Percentiles rank a stretch among this genome's conserved stretches.
These are phyloP conservation scores for Hirtodrosophila confusa DNA, from an alignment of 2,888 invertebrate species.

Conservation along the genomic window DNA sequence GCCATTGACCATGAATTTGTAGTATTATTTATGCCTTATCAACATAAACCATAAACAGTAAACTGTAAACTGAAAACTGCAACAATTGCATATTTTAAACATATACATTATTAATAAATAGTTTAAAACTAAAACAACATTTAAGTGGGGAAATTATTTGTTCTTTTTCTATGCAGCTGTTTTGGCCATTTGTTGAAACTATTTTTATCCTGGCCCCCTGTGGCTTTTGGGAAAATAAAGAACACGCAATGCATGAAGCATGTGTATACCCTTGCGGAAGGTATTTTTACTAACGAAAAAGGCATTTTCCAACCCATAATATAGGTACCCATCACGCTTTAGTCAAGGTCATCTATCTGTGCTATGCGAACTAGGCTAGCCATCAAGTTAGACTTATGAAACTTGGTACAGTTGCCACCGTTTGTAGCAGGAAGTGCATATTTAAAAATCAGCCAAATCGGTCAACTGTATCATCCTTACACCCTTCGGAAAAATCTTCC, in stretches of 20 bases:
- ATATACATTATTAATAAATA: constrained; percentile 30
- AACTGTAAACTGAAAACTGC: constrained; percentile 23
- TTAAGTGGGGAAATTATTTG: background rate
- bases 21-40: constrained; percentile 49
- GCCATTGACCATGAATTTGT: constrained; percentile 47
- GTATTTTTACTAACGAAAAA: too few relatives aligned
- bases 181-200: constrained; percentile 24
- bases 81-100: constrained; percentile 6
- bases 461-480: too few relatives aligned
- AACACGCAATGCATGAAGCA: background rate
- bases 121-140: constrained; percentile 5
- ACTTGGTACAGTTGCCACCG: background rate
- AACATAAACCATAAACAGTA: constrained; percentile 1
- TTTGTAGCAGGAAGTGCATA: too few relatives aligned
- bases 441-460: too few relatives aligned
- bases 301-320: too few relatives aligned
- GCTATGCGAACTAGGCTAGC: too few relatives aligned
- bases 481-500: too few relatives aligned
- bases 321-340: too few relatives aligned
- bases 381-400: background rate
- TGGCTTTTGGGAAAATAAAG: too few relatives aligned
- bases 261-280: background rate
- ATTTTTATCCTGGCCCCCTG: background rate
- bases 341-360: too few relatives aligned
- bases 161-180: constrained; percentile 21